Base-by-base conservation (phyloP, 2,797 vertebrate species). In the Eulemur albifrons region DNA sequence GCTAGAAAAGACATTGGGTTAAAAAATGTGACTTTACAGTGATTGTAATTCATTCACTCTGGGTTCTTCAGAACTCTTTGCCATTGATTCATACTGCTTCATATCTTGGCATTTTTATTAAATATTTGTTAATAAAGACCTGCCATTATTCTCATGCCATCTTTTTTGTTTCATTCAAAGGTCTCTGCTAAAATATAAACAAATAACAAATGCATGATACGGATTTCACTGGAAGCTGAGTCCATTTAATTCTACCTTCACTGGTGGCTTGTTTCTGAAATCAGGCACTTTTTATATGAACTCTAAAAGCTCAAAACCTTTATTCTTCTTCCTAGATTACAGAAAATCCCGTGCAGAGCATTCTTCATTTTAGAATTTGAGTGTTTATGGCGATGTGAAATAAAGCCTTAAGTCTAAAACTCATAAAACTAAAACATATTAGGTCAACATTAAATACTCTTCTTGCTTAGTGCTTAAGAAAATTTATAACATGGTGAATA, bases 341-440 rank as follows among this genome's bases (percentile, higher is more conserved):
- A 94, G 50, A 93, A 84, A 96, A 96, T 90, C 69, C 85, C 89
- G 83, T n/a, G 50, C 38, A 93, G 67, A 81, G 14, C 92, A 82
- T 63, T 85, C 90, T 81, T 93, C 65, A 67, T 88, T 90, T 89
- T 92, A 84, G 32, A 90, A 88, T 81, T 76, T 38, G 17, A 32
- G 13, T 95, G 84, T 98, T 98, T 98, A 94, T 87, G 35, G 81
- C 76, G 67, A 94, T 97, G 95, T 45, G 27, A 97, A 97, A 95
- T 93, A 88, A 97, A 97, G 38, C 43, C 23, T 48, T 76, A 25
- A 87, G 17, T 95, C 61, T 88, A 93, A 96, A 94, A 95, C 52
- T 94, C 93, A 96, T 96, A 92, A 95, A 96, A 59, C 54, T 94
- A 85, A 92, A 96, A 85, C 57, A 59, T 90, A 84, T 79, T 85